phyloP scores from a whole-genome alignment of 2,888 invertebrate genomes.

The Phalera bucephala region DNA sequence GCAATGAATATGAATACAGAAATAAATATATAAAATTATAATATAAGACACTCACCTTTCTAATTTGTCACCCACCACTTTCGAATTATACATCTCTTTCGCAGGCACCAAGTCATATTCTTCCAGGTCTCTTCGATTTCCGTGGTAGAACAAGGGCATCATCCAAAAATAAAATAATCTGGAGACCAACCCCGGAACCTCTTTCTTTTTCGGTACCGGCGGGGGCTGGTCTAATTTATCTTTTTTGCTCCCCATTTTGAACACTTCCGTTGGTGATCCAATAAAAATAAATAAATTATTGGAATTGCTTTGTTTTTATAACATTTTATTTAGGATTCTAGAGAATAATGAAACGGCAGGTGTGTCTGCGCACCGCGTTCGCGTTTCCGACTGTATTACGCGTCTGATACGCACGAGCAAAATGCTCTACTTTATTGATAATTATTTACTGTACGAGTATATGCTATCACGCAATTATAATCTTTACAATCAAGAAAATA shows the following conservation, averaged over 20 bases:
- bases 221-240: constrained; percentile 20
- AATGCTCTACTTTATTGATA: constrained; percentile 3
- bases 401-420: neutral
- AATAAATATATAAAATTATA: too few species aligned
- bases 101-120: constrained; percentile 89
- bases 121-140: constrained; percentile 87
- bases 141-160: constrained; percentile 88
- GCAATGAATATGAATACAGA: too few species aligned
- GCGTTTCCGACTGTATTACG: constrained; percentile 1
- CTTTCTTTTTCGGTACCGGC: constrained; percentile 35
- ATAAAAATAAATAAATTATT: too few species aligned
- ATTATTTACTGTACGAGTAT: constrained; percentile 1
- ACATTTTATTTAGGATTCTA: too few species aligned
- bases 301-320: too few species aligned
- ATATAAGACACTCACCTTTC: constrained; percentile 78
- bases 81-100: constrained; percentile 86
- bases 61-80: constrained; percentile 85
- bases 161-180: constrained; percentile 89
- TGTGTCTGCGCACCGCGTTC: neutral
- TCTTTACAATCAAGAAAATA: neutral
- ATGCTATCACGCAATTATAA: constrained; percentile 1
- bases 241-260: constrained; percentile 24
- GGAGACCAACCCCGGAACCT: constrained; percentile 76
- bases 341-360: neutral
- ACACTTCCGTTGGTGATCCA: too few species aligned